Evolutionary conservation across 1,140 invertebrate genomes (phyloP), one percentile per base, ranked within the genome.

Genomic region (Dendroctonus ponderosae): DNA sequence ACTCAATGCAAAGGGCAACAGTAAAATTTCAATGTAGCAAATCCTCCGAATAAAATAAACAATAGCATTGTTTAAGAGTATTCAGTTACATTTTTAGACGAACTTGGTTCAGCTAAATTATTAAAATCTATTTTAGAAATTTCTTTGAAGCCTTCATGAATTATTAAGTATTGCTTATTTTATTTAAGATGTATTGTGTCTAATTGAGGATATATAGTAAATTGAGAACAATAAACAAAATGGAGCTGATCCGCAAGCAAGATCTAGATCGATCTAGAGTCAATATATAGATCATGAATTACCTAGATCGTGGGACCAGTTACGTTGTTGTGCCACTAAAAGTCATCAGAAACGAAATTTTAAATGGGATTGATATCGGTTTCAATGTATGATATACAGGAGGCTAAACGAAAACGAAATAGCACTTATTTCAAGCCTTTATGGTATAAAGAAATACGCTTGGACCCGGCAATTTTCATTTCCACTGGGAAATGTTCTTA

Each of bases 321-420:
- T 87, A 86, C 86, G 85, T 81, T 87, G 85, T 79, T 85, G 85
- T 81, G 86, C 85, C 85, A 88, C 86, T 88, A 87, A 81, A 85
- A 85, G 78, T 80, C 77, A 81, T 79, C 79, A 80, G 79, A 79
- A 78, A 80, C 52, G 44, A 64, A 44, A 61, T 56, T 65, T 51
- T 68, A 48, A 57, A 48, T 56, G 26, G 26, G 26, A 26, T 26
- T 26, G 26, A 26, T 26, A 26, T 26, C 26, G 26, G 26, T 26
- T 26, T 26, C 26, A 26, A 26, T 26, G 3, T 26, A 26, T 26
- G 3, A 26, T 26, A 26, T 26, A 26, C 26, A 26, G 26, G 26
- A 2, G 26, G 26, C 26, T 26, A 26, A 26, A 26, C 26, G 26
- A 3, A 26, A 26, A 26, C 3, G 26, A 26, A 26, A 26, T 26